These are phyloP conservation scores for Alca torda DNA, from an alignment of 2,797 vertebrate genomes.

Conservation along the genomic window DNA sequence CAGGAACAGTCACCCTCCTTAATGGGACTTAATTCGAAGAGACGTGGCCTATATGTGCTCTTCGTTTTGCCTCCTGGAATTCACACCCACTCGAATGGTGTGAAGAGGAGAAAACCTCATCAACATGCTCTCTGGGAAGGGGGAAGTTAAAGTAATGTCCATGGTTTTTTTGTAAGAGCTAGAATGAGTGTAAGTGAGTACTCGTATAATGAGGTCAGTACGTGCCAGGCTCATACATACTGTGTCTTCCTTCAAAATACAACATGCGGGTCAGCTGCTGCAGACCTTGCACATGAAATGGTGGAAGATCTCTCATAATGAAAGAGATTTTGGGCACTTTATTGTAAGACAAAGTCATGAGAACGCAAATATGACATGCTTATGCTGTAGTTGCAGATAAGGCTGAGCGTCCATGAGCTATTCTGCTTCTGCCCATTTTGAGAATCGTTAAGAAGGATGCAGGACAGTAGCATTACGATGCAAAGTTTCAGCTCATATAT, in stretches of 20 bases:
- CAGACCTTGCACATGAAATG: accelerated
- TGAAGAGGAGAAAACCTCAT: neutral
- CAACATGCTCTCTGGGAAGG: neutral
- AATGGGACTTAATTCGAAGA: neutral
- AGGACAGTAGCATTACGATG: accelerated
- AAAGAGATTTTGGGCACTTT: neutral
- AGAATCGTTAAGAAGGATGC: no score
- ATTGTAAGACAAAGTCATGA: accelerated
- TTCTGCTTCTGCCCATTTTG: neutral
- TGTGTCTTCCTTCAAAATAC: neutral
- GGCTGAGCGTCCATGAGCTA: accelerated
- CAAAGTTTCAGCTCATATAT: neutral
- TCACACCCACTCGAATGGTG: neutral
- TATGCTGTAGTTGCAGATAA: neutral
- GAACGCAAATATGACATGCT: neutral
- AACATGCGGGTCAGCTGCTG: accelerated
- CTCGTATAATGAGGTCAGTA: accelerated
- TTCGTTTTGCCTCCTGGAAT: neutral
- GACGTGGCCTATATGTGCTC: neutral
- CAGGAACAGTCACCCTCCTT: accelerated
- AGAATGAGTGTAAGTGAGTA: neutral
- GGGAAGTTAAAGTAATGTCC: neutral
- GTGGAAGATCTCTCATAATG: no score
- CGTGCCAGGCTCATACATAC: accelerated
- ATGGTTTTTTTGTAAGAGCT: neutral